Evolutionary conservation across 2,888 invertebrate species (phyloP).

Genomic region (Liposcelis brunnea): DNA sequence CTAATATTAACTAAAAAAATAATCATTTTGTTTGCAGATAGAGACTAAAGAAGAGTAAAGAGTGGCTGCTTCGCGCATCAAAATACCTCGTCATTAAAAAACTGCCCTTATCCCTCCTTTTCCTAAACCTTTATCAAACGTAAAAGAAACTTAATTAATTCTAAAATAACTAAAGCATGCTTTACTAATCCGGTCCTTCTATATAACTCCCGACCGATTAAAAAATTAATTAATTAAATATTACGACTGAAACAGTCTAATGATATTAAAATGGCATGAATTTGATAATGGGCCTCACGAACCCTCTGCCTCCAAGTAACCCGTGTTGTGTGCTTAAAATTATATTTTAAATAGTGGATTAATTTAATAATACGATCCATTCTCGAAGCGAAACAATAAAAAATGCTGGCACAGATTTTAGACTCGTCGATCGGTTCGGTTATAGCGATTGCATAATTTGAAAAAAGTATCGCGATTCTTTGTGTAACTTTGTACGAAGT

Average conservation of each 20-base stretch:
- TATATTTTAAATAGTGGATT: slow-evolving; percentile 15
- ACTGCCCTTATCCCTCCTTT: slow-evolving; percentile 6
- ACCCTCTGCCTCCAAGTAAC: slow-evolving; percentile 27
- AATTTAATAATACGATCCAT: too few species aligned
- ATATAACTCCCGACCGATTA: not conserved
- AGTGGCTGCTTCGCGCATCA: too few species aligned
- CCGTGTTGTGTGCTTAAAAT: slow-evolving; percentile 18
- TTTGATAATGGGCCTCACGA: slow-evolving; percentile 13
- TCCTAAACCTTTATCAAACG: slow-evolving; percentile 2
- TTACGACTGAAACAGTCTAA: not conserved
- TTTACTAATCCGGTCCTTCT: not conserved
- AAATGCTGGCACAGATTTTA: too few species aligned
- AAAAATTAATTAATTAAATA: slow-evolving; percentile 6
- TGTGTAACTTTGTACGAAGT: too few species aligned
- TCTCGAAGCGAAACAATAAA: too few species aligned
- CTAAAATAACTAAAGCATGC: slow-evolving; percentile 4
- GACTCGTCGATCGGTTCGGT: too few species aligned
- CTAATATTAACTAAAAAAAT: too few species aligned
- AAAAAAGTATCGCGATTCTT: too few species aligned
- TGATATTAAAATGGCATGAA: not conserved
- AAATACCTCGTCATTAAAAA: not conserved
- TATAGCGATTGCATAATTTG: too few species aligned
- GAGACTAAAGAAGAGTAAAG: too few species aligned
- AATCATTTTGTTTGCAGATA: too few species aligned
- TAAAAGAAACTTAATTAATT: not conserved